Evolutionary conservation across 2,113 vertebrate species (phyloP).

Genomic region (Nematolebias whitei): DNA sequence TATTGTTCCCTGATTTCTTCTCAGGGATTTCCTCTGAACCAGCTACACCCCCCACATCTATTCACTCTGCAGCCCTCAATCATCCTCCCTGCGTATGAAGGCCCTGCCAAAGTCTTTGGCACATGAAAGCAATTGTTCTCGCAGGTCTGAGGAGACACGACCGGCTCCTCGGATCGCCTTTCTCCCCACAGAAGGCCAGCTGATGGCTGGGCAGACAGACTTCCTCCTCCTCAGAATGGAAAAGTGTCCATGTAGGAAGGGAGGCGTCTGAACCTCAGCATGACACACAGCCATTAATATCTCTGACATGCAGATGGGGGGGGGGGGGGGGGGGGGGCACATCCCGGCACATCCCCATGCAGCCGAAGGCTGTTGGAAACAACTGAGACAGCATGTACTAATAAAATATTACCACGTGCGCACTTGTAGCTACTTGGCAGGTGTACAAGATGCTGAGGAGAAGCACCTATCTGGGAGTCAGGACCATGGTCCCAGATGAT

Average conservation of each 20-base stretch:
- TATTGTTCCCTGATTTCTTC: conserved; percentile 76
- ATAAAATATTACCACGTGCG: conserved; percentile 66
- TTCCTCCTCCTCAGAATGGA: conserved; percentile 48
- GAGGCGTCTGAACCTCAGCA: conserved; percentile 45
- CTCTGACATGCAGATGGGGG: conserved; percentile 69
- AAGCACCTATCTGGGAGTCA: conserved; percentile 66
- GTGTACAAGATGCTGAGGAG: conserved; percentile 46
- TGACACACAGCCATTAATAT: conserved; percentile 71
- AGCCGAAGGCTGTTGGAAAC: conserved; percentile 52
- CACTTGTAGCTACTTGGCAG: conserved; percentile 56
- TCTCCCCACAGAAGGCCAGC: conserved; percentile 37
- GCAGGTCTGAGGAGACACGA: conserved; percentile 57
- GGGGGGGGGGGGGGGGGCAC: conserved; percentile 44
- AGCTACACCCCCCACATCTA: conserved; percentile 46
- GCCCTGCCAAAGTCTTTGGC: conserved; percentile 67
- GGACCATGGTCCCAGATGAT: conserved; percentile 59
- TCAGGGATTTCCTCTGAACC: conserved; percentile 69
- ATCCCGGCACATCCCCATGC: conserved; percentile 60
- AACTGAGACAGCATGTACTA: conserved; percentile 48
- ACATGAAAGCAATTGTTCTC: conserved; percentile 74
- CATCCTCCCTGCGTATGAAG: conserved; percentile 64
- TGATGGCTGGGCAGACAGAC: conserved; percentile 52
- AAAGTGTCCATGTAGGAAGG: conserved; percentile 61
- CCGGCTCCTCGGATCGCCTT: conserved; percentile 35
- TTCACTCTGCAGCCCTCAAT: conserved; percentile 51